These are phyloP conservation scores for Drosophila punjabiensis DNA, from an alignment of 1,140 invertebrate species.

Conservation along the genomic window DNA sequence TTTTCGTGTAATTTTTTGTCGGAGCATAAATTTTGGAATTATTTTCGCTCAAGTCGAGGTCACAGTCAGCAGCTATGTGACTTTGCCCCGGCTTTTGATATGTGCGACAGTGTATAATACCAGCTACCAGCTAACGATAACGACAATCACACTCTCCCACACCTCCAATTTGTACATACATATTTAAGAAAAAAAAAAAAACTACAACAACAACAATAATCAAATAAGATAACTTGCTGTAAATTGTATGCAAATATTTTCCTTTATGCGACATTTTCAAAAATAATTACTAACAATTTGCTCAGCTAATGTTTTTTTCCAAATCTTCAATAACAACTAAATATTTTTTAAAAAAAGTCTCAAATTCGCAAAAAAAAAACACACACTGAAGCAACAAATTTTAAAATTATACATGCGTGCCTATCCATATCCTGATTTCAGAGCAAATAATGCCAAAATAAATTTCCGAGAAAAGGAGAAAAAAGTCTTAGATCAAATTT, in stretches of 20 bases:
- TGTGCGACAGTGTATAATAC: conserved; percentile 84
- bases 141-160: conserved; percentile 18
- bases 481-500: conserved; percentile 96
- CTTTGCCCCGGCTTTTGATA: conserved; percentile 82
- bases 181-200: conserved; percentile 9
- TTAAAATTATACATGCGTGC: conserved; percentile 84
- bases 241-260: conserved; percentile 69
- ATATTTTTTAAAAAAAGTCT: conserved; percentile 14
- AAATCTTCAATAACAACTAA: conserved; percentile 49
- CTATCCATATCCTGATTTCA: conserved; percentile 86
- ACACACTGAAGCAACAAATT: conserved; percentile 41
- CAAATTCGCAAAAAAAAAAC: conserved; percentile 16
- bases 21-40: conserved; percentile 85
- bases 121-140: conserved; percentile 20
- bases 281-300: conserved; percentile 41
- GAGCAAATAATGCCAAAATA: conserved; percentile 89
- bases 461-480: conserved; percentile 98
- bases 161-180: conserved; percentile 70
- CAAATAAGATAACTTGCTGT: conserved; percentile 57
- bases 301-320: conserved; percentile 58
- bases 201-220: not conserved
- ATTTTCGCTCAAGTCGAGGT: conserved; percentile 81
- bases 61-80: conserved; percentile 62
- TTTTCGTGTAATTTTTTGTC: conserved; percentile 84
- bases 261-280: conserved; percentile 50